Conservation (phyloP, 2,113 vertebrate species). For the Anguilla japonica region DNA sequence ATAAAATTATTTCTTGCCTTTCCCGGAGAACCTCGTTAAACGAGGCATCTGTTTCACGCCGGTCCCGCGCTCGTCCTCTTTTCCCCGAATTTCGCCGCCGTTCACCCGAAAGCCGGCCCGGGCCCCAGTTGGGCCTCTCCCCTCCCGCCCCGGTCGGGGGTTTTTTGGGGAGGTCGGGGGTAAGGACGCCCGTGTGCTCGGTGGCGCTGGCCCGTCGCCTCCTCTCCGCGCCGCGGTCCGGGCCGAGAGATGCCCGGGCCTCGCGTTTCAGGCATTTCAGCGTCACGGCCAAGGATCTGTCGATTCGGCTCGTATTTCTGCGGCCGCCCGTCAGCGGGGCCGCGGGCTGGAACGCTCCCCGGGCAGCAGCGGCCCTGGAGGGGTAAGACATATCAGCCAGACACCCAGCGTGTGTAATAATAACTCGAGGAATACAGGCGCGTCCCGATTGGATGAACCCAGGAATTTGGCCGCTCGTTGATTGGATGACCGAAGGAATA, state of each 20-base stretch:
- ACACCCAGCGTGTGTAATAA: background rate
- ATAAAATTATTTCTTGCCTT: background rate
- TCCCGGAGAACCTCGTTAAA: background rate
- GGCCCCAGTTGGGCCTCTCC: too few relatives aligned
- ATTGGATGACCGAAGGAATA: too few relatives aligned
- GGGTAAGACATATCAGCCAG: background rate
- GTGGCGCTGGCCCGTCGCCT: too few relatives aligned
- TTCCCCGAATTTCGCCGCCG: too few relatives aligned
- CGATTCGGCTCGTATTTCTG: conserved; percentile 18
- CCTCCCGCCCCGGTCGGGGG: too few relatives aligned
- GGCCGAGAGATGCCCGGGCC: background rate
- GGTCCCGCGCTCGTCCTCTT: too few relatives aligned
- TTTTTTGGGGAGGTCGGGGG: too few relatives aligned
- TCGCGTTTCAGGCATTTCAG: conserved; percentile 10
- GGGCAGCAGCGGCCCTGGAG: background rate
- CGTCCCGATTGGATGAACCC: background rate
- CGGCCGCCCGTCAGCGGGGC: conserved; percentile 18
- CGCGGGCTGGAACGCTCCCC: conserved; percentile 7
- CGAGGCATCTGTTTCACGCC: background rate
- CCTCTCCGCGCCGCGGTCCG: too few relatives aligned
- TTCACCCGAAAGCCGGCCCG: too few relatives aligned
- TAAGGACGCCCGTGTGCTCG: too few relatives aligned
- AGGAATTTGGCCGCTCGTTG: background rate
- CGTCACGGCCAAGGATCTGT: background rate
- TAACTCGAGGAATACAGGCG: background rate